These are phyloP conservation scores for Cettia cetti DNA, from an alignment of 2,113 vertebrate genomes.

Conservation along the genomic window DNA sequence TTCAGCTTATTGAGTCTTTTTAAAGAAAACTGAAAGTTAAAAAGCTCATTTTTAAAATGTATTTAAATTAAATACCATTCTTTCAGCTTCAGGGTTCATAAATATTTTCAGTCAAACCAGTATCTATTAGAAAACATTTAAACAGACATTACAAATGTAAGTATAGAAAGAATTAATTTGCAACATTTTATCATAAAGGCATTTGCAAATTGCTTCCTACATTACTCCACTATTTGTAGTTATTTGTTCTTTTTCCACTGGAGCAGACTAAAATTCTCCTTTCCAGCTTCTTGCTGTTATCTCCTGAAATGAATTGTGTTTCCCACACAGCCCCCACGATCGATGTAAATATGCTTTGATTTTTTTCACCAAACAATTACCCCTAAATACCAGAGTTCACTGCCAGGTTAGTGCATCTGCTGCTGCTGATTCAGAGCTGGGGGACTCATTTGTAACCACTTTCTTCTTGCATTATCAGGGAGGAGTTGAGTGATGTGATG, in stretches of 20 bases:
- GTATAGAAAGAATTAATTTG: background rate
- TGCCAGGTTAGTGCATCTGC: constrained; percentile 19
- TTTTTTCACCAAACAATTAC: constrained; percentile 23
- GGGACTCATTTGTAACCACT: constrained; percentile 8
- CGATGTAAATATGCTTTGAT: constrained; percentile 43
- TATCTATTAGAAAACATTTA: constrained; percentile 5
- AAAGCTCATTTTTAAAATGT: background rate
- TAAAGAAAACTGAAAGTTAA: background rate
- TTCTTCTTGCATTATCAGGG: background rate
- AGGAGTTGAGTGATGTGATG: background rate
- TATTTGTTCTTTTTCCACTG: constrained; percentile 30
- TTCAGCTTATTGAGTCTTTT: background rate
- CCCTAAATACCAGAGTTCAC: constrained; percentile 50
- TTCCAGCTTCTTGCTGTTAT: constrained; percentile 21
- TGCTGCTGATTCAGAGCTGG: background rate
- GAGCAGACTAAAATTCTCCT: constrained; percentile 7
- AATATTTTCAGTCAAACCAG: background rate
- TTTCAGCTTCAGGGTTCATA: background rate
- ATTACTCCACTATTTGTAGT: background rate
- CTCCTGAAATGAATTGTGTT: constrained; percentile 7
- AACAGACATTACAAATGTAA: background rate
- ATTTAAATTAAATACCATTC: constrained; percentile 1
- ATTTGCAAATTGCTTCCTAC: background rate
- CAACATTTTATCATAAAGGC: background rate
- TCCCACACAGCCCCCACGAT: background rate